Evolutionary conservation across 2,113 vertebrate genomes (phyloP), one percentile per base, ranked within the genome.

Genomic region (Motacilla alba): DNA sequence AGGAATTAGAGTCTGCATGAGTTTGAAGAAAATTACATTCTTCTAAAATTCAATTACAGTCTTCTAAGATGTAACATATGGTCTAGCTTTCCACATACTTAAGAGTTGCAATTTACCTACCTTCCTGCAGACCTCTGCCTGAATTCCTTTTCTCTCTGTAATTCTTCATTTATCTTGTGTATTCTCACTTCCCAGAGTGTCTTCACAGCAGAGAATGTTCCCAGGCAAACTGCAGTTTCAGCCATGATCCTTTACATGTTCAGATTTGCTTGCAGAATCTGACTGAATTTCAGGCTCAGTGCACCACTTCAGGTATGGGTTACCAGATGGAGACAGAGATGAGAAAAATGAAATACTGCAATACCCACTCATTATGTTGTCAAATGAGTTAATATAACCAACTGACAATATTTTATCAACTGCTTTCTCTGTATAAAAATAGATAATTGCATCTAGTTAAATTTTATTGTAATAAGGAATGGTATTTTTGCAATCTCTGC

Each of bases 111-210:
- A 12, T 93, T 77, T 50, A 93, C 96, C 37, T 66, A 97, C 97
- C 97, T 96, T 90, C 93, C 96, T 49, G 91, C 87, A 97, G 95
- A 92, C 94, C 96, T 98, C 55, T 98, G 94, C 52, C 96, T 96
- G 46, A 96, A 96, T 47, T 98, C 97, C 37, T 96, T 97, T 72
- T 98, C 97, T 70, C 87, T 98, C 91, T 97, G 98, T 81, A 98
- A 81, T 52, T 98, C 98, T 86, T 99, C 98, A 69, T 92, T 98
- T 92, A 97, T 97, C 75, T 96, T 98, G 95, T 97, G 97, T 96
- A 99, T 99, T 96, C 98, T 98, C 37, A 97, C 98, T 97, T 99
- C 99, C 99, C 99, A 99, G 55, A 99, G 97, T 59, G 98, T 95
- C 93, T 98, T 99, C 73, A 99, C 98, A 83, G 98, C 98, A 95